Base-by-base conservation (phyloP, 2,113 vertebrate genomes). In the Phoenicopterus ruber region DNA sequence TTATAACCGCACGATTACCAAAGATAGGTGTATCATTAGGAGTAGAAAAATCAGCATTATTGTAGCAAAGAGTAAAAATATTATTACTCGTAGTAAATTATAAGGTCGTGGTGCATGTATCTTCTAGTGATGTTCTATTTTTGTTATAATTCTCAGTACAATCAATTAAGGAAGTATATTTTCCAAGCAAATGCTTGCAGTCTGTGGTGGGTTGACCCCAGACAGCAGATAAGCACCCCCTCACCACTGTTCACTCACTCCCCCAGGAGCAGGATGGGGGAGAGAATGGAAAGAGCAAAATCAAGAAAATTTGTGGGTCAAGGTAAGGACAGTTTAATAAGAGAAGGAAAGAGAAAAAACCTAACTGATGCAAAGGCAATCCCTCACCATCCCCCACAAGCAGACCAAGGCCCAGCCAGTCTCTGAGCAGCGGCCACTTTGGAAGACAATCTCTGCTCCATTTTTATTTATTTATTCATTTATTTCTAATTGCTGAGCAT, bases 41-140 rank as follows among this genome's bases (percentile, higher is more conserved):
- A 47, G 13, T 6, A 58, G 63, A 29, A 86, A 67, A 70, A 89
- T 0, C 3, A 62, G 12, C n/a, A 32, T 28, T n/a, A n/a, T 26
- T 63, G 8, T 19, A 81, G 4, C 8, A 57, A 61, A 89, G 28
- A 66, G 16, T 65, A 78, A 47, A 69, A 55, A 29, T 40, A 29
- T 44, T 79, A 5, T 86, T 66, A 29, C 4, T 80, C 10, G 63
- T 16, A 76, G 4, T 65, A 80, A 82, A 40, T 40, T 17, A 19
- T 16, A 89, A 61, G 18, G 17, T 15, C 0, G 0, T 9, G 5
- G 2, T 69, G 25, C 8, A 3, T 28, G 2, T 26, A 11, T 72
- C 5, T 54, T 69, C 52, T 57, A 34, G 3, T n/a, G 14, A 7
- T 22, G 6, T 7, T 72, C 10, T 20, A 9, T 73, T 44, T 61